Percentiles rank a stretch among this genome's conserved stretches.
phyloP scores from a whole-genome alignment of 2,113 vertebrate genomes.

The Montifringilla adamsi region DNA sequence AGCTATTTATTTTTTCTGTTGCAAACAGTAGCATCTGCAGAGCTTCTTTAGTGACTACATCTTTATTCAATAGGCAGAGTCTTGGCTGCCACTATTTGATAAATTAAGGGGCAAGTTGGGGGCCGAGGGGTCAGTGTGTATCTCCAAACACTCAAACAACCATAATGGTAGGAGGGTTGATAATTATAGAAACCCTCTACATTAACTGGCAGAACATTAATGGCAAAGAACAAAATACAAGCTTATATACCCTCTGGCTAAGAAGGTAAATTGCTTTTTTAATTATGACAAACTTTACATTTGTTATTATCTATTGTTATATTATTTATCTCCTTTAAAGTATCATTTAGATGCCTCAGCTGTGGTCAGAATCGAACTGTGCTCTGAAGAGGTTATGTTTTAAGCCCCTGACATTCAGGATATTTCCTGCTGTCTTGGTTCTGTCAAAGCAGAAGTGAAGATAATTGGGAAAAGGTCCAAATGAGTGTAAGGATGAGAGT shows the following conservation, averaged over 20 bases:
- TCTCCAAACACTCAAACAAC: background rate
- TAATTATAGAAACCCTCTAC: constrained; percentile 8
- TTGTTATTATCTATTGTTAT: constrained; percentile 23
- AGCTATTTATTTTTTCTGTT: background rate
- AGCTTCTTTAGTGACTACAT: background rate
- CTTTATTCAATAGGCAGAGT: background rate
- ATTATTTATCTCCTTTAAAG: constrained; percentile 22
- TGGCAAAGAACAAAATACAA: background rate
- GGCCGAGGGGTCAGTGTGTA: background rate
- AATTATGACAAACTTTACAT: constrained; percentile 24
- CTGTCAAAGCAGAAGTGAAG: background rate
- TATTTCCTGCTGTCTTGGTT: background rate
- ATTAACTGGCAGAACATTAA: constrained; percentile 18
- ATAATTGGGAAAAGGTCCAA: background rate
- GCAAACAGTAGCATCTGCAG: background rate
- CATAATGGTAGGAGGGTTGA: background rate
- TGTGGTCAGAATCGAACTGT: background rate
- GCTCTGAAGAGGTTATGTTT: constrained; percentile 25
- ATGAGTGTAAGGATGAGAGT: background rate
- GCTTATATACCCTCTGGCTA: background rate
- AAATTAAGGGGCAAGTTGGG: background rate
- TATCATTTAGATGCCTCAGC: background rate
- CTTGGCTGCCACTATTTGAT: background rate
- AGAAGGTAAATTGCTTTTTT: constrained; percentile 20
- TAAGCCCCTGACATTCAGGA: constrained; percentile 20